A percentile compares a stretch with the other conserved stretches of the same genome.
Conservation (phyloP, 2,113 vertebrate genomes). For the Electrona antarctica region DNA sequence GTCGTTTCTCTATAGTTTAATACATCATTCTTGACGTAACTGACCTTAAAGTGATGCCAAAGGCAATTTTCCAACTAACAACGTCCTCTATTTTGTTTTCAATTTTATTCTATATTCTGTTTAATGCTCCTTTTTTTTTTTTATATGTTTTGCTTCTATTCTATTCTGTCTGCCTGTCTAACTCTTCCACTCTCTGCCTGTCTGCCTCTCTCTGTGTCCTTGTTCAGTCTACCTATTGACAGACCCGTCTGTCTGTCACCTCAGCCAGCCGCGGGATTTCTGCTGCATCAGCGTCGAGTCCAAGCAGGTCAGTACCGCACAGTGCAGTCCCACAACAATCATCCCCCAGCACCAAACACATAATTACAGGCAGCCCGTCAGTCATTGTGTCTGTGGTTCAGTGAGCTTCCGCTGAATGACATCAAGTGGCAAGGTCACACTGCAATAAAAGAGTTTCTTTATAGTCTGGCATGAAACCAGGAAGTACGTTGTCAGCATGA, state of each 20-base stretch:
- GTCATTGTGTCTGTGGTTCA: conserved; percentile 1
- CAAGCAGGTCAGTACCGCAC: conserved; percentile 83
- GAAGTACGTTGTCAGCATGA: not conserved
- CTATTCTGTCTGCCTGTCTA: not conserved
- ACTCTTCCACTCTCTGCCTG: not conserved
- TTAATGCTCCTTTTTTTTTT: no score
- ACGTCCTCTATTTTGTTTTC: not conserved
- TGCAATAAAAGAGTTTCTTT: conserved; percentile 3
- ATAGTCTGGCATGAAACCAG: not conserved
- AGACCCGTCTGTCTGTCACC: conserved; percentile 82
- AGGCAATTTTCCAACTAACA: not conserved
- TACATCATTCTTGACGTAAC: no score
- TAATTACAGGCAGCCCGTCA: conserved; percentile 11
- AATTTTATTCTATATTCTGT: not conserved
- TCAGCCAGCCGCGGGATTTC: conserved; percentile 94
- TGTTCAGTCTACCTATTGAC: conserved; percentile 89
- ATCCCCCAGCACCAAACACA: not conserved
- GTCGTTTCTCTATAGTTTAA: not conserved
- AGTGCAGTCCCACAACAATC: conserved; percentile 38
- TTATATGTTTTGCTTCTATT: not conserved
- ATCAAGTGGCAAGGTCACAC: not conserved
- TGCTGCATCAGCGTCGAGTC: conserved; percentile 93
- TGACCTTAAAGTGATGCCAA: no score
- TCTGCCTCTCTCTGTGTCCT: conserved; percentile 7
- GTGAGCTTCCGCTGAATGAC: conserved; percentile 1